A percentile compares a stretch with the other conserved stretches of the same genome.
These are phyloP conservation scores for Ephestia elutella DNA, from an alignment of 1,140 invertebrate genomes.

Conservation along the genomic window DNA sequence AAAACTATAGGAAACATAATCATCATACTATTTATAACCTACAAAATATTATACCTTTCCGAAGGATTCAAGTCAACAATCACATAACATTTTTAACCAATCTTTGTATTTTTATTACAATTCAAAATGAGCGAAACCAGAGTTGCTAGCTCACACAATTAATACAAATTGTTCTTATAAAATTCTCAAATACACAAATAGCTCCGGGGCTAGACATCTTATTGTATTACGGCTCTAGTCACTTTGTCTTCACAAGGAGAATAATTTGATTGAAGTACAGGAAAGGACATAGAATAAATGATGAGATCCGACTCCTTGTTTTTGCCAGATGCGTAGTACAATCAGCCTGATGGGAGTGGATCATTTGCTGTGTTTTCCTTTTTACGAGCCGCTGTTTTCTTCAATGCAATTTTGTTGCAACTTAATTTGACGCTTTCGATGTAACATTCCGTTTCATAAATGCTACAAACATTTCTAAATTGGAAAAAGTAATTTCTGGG, in stretches of 20 bases:
- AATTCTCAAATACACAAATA: neutral
- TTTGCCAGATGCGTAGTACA: conserved; percentile 18
- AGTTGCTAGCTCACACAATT: too few species aligned
- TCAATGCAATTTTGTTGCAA: conserved; percentile 8
- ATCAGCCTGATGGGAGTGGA: conserved; percentile 16
- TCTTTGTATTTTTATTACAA: too few species aligned
- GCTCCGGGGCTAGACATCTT: neutral
- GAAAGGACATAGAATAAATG: conserved; percentile 18
- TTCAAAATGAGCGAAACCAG: too few species aligned
- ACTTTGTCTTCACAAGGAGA: conserved; percentile 8
- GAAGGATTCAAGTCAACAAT: too few species aligned
- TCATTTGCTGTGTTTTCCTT: conserved; percentile 16
- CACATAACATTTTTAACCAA: too few species aligned
- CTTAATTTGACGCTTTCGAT: neutral
- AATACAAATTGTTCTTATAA: too few species aligned
- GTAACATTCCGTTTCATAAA: neutral
- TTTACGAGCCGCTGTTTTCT: conserved; percentile 8
- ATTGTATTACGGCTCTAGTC: neutral
- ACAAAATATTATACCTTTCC: too few species aligned
- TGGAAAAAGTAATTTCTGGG: conserved; percentile 1
- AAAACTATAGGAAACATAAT: too few species aligned
- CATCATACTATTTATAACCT: too few species aligned
- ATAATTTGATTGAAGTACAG: conserved; percentile 20
- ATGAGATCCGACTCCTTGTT: conserved; percentile 21
- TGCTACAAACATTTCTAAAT: neutral